A percentile compares a stretch with the other conserved stretches of the same genome.
Evolutionary conservation across 2,113 vertebrate genomes (phyloP).

Genomic region (Phrynocephalus versicolor): DNA sequence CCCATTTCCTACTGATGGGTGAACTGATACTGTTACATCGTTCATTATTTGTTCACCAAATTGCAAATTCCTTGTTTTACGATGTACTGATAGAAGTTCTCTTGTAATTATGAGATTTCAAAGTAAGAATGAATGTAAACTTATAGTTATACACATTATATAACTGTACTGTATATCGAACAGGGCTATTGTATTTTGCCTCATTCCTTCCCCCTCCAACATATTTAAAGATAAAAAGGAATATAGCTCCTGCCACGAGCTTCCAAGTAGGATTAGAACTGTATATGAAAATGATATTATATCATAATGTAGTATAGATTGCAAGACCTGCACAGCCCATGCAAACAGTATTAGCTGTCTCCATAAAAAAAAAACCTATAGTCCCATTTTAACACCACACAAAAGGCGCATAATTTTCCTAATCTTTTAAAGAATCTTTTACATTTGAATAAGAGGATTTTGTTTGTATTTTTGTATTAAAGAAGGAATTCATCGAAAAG

Average conservation of each 20-base stretch:
- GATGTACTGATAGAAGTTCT: neutral
- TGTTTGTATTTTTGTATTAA: too few species aligned
- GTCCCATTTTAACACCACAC: neutral
- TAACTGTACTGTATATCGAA: too few species aligned
- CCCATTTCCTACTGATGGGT: too few species aligned
- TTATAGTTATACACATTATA: neutral
- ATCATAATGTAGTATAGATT: neutral
- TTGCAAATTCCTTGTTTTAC: neutral
- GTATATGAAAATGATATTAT: neutral
- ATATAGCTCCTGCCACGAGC: neutral
- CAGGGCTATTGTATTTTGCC: neutral
- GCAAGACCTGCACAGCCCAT: neutral
- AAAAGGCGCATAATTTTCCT: too few species aligned
- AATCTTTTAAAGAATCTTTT: neutral
- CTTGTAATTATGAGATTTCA: neutral
- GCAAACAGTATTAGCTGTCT: too few species aligned
- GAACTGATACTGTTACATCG: too few species aligned
- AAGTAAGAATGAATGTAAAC: neutral
- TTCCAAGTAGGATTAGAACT: neutral
- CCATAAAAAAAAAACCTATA: neutral
- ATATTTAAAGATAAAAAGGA: neutral
- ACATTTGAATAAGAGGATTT: neutral
- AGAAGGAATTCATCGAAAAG: neutral
- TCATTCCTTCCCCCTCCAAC: too few species aligned
- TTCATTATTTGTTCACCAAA: neutral